Evolutionary conservation across 2,113 vertebrate genomes (phyloP).

Genomic region (Corapipo altera): DNA sequence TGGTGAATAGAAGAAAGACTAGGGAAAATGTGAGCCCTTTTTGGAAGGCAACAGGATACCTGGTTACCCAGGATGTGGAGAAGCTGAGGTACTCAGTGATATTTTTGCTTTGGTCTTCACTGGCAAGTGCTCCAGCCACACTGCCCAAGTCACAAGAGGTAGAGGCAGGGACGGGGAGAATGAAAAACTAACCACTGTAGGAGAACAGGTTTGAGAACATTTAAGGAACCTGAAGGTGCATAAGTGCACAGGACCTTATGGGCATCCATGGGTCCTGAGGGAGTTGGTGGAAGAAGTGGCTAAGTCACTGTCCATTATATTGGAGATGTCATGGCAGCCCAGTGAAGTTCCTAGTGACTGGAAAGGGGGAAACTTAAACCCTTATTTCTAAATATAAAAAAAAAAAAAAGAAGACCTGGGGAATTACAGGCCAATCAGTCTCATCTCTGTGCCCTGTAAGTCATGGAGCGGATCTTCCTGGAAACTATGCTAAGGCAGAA

Average conservation of each 20-base stretch:
- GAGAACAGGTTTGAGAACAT: background rate
- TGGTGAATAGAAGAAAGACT: background rate
- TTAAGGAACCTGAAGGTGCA: background rate
- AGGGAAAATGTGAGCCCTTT: background rate
- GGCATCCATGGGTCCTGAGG: background rate
- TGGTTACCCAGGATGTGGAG: background rate
- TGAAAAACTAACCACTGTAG: background rate
- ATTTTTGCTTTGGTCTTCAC: background rate
- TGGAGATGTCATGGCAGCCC: background rate
- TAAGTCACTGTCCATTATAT: background rate
- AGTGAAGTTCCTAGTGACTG: background rate
- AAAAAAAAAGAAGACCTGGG: background rate
- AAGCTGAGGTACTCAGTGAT: background rate
- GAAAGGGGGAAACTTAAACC: background rate
- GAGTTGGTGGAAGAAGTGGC: background rate
- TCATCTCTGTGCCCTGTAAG: background rate
- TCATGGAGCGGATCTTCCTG: background rate
- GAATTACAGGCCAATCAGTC: background rate
- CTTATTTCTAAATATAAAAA: background rate
- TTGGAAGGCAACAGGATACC: background rate
- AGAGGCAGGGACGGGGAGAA: background rate
- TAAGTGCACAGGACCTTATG: background rate
- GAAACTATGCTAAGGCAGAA: background rate
- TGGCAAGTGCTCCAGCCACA: background rate
- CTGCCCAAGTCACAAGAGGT: background rate